These are phyloP conservation scores for Autographa pulchrina DNA, from an alignment of 2,888 invertebrate genomes.

Conservation along the genomic window DNA sequence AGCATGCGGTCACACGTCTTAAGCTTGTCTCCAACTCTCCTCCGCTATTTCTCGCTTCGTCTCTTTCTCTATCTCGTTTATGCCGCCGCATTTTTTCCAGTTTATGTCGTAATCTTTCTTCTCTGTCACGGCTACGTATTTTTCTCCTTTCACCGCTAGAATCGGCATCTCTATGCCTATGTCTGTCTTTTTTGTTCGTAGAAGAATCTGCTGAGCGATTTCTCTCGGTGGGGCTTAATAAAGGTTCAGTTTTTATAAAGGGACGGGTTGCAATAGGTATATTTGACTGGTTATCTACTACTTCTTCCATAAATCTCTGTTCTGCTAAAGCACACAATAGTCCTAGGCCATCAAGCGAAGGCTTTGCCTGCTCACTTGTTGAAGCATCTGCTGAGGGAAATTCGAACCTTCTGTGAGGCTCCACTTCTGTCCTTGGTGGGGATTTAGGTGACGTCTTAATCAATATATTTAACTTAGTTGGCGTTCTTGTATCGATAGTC, in stretches of 20 bases:
- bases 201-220: constrained; percentile 66
- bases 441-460: constrained; percentile 85
- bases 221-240: constrained; percentile 77
- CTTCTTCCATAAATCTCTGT: constrained; percentile 95
- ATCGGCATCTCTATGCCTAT: constrained; percentile 79
- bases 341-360: constrained; percentile 91
- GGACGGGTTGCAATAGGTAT: constrained; percentile 71
- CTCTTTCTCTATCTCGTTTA: constrained; percentile 80
- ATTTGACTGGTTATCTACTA: constrained; percentile 77
- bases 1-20: constrained; percentile 80
- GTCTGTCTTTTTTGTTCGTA: constrained; percentile 76
- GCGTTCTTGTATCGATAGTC: constrained; percentile 81
- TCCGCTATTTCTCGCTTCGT: constrained; percentile 72
- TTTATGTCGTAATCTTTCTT: constrained; percentile 82
- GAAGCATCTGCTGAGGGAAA: constrained; percentile 74
- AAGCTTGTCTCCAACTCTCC: constrained; percentile 83
- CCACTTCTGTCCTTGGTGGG: constrained; percentile 78
- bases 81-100: constrained; percentile 85
- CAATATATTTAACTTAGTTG: constrained; percentile 80
- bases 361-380: constrained; percentile 76
- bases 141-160: constrained; percentile 81
- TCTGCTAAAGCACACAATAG: constrained; percentile 95
- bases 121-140: constrained; percentile 80
- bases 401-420: constrained; percentile 79
- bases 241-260: constrained; percentile 80